Percentiles rank a stretch among this genome's conserved stretches.
Conservation (phyloP, 2,888 invertebrate genomes). For the Caradrina kadenii region DNA sequence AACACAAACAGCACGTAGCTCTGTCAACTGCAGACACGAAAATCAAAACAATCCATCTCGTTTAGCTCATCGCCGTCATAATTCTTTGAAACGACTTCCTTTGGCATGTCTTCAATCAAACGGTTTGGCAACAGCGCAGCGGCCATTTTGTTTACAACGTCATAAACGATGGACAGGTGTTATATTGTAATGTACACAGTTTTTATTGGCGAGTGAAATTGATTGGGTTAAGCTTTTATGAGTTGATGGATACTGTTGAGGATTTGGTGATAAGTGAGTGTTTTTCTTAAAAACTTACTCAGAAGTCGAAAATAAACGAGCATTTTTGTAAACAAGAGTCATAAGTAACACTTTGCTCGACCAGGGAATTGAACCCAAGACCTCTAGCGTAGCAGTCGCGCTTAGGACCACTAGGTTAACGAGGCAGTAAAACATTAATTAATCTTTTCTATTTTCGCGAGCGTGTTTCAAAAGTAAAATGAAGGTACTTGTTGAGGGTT, state of each 20-base stretch:
- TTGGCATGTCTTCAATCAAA: constrained; percentile 55
- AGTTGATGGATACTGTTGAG: constrained; percentile 8
- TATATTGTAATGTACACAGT: constrained; percentile 31
- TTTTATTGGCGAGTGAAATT: constrained; percentile 45
- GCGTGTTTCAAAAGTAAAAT: too few relatives aligned
- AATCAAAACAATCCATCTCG: constrained; percentile 32
- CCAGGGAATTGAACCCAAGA: too few relatives aligned
- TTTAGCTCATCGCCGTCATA: constrained; percentile 33
- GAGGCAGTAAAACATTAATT: too few relatives aligned
- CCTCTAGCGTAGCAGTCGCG: too few relatives aligned
- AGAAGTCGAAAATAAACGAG: too few relatives aligned
- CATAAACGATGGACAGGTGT: constrained; percentile 48
- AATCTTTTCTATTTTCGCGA: too few relatives aligned
- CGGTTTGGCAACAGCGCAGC: constrained; percentile 23
- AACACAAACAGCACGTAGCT: constrained; percentile 2
- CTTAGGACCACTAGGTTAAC: too few relatives aligned
- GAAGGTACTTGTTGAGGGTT: too few relatives aligned
- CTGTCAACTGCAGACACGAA: constrained; percentile 1
- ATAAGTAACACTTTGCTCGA: too few relatives aligned
- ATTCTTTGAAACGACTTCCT: constrained; percentile 41
- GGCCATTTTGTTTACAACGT: constrained; percentile 34
- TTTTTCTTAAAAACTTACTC: too few relatives aligned
- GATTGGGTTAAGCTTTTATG: constrained; percentile 42
- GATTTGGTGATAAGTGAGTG: background rate
- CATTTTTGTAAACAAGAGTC: too few relatives aligned